Conservation (phyloP, 2,113 vertebrate genomes). For the Sinocyclocheilus anophthalmus region DNA sequence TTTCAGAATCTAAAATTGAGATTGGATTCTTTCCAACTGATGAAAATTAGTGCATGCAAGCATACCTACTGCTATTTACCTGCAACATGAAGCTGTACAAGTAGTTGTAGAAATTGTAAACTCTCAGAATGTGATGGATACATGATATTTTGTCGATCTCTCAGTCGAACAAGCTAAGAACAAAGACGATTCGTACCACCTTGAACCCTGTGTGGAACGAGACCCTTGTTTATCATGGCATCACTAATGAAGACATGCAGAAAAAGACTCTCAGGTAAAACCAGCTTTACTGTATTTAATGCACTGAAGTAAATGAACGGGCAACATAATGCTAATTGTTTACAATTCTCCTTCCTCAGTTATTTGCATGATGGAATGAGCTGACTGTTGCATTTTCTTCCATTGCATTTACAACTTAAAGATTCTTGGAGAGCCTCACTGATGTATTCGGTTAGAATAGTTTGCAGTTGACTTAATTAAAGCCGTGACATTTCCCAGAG, state of each 20-base stretch:
- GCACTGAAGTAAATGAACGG: neutral
- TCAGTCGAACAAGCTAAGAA: conserved; percentile 93
- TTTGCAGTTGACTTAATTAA: conserved; percentile 35
- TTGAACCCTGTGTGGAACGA: conserved; percentile 95
- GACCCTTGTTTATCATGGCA: conserved; percentile 91
- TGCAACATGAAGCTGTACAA: too few relatives aligned
- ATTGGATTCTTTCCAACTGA: too few relatives aligned
- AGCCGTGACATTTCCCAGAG: conserved; percentile 41
- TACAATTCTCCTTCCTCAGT: neutral
- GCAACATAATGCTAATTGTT: neutral
- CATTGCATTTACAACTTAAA: neutral
- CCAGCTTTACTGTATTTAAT: neutral
- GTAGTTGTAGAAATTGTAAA: neutral
- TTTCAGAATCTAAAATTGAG: too few relatives aligned
- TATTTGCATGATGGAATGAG: neutral
- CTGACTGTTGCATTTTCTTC: neutral
- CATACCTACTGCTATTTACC: too few relatives aligned
- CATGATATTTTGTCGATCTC: neutral
- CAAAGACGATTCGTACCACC: conserved; percentile 94
- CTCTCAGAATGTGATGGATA: neutral
- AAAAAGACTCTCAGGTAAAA: conserved; percentile 90
- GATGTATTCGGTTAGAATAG: conserved; percentile 4
- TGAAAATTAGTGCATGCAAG: too few relatives aligned
- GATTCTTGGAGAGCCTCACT: neutral
- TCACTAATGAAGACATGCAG: conserved; percentile 96